Evolutionary conservation across 2,888 invertebrate species (phyloP).

Genomic region (Standfussiana lucernea): DNA sequence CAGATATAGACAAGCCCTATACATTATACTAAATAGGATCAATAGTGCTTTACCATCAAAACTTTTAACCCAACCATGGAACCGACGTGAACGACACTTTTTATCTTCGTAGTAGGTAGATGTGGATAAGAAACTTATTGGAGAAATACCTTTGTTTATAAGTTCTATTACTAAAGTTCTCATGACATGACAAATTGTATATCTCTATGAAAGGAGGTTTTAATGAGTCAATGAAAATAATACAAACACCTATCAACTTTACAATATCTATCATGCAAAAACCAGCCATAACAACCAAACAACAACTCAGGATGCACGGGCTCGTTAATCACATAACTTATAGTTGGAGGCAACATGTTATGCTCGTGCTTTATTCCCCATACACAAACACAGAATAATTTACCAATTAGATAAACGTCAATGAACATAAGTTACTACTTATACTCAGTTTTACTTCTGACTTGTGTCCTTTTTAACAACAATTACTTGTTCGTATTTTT

Average conservation of each 20-base stretch:
- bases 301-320: slow-evolving; percentile 30
- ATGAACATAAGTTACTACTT: slow-evolving; percentile 7
- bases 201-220: neutral
- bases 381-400: slow-evolving; percentile 35
- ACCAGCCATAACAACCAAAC: slow-evolving; percentile 18
- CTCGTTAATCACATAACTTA: slow-evolving; percentile 36
- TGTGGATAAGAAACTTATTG: neutral
- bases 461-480: too few species aligned
- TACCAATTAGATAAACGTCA: slow-evolving; percentile 30
- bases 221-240: neutral
- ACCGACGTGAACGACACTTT: slow-evolving; percentile 17
- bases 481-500: slow-evolving; percentile 2
- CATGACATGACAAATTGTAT: neutral
- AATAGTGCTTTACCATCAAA: slow-evolving; percentile 77
- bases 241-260: neutral
- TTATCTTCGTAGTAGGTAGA: neutral
- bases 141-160: neutral
- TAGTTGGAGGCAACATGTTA: slow-evolving; percentile 22
- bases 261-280: neutral
- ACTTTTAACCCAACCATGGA: slow-evolving; percentile 45
- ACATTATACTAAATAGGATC: slow-evolving; percentile 83
- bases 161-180: neutral
- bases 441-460: neutral
- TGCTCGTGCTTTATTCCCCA: neutral
- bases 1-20: slow-evolving; percentile 83